Evolutionary conservation across 1,140 invertebrate species (phyloP), one percentile per base, ranked within the genome.

Genomic region (Habropoda laboriosa): DNA sequence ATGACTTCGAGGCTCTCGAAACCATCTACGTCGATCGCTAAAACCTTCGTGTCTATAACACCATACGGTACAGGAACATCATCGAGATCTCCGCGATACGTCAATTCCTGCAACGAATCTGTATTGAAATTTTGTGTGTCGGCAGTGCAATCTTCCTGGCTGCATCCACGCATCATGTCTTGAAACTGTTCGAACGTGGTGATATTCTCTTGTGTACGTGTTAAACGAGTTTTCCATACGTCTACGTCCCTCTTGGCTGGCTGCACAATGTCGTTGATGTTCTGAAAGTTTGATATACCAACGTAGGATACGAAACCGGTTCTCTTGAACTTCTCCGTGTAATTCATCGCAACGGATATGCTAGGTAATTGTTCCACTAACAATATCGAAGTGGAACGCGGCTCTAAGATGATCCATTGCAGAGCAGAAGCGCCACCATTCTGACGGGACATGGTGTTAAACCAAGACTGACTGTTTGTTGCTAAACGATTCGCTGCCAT

Each of bases 371-470:
- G 98, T 91, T 99, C 98, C 3, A 97, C 91, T 45, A 98, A 93
- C 94, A 95, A 96, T 0, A 98, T 66, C 0, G 82, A 64, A 1
- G 61, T 89, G 74, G 79, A 89, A 92, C 86, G 91, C 94, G 94
- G 93, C 95, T 98, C 96, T 0, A 98, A 93, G 12, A 97, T 93
- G 79, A 98, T 95, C 98, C 98, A 99, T 89, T 99, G 97, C 83
- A 98, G 97, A 0, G 57, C 97, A 71, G 97, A 97, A 40, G 97
- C 98, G 10, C 96, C 96, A 76, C 96, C 97, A 92, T 98, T 97
- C 89, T 95, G 95, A 2, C 91, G 87, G 0, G 94, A 93, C 45
- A 96, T 91, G 0, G 93, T 89, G 6, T 92, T 92, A 0, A 95
- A 95, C 98, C 98, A 99, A 7, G 94, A 93, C 40, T 93, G 91